A percentile compares a stretch with the other conserved stretches of the same genome.
Evolutionary conservation across 1,140 invertebrate species (phyloP).

Genomic region (Elymnias hypermnestra): DNA sequence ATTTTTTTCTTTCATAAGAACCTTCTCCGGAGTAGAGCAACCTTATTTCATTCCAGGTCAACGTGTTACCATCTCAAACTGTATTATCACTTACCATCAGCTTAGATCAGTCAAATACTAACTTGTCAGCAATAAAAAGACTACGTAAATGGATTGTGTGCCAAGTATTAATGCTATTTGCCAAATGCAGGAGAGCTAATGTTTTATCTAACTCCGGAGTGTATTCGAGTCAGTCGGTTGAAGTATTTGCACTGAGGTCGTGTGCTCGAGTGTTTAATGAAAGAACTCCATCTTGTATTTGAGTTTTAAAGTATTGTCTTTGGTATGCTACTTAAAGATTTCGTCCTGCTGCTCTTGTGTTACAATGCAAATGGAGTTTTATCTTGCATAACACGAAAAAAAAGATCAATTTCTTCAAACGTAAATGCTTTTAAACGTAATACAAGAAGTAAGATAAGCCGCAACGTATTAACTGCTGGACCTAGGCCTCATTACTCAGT

Average conservation of each 20-base stretch:
- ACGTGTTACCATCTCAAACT: no score
- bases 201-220: constrained; percentile 5
- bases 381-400: constrained; percentile 2
- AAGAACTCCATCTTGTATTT: constrained; percentile 23
- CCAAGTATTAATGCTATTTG: constrained; percentile 8
- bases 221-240: constrained; percentile 18
- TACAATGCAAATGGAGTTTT: not conserved
- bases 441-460: no score
- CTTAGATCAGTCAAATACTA: no score
- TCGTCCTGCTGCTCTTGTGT: constrained; percentile 8
- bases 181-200: constrained; percentile 1
- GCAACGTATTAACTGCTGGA: no score
- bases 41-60: no score
- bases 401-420: no score
- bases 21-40: no score
- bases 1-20: no score
- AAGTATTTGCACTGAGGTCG: constrained; percentile 21
- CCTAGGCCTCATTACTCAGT: no score
- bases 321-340: constrained; percentile 15
- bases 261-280: constrained; percentile 24
- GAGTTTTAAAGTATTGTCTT: constrained; percentile 26
- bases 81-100: no score
- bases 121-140: no score
- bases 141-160: not conserved
- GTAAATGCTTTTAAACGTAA: no score